Evolutionary conservation across 2,113 vertebrate genomes (phyloP), one percentile per base, ranked within the genome.

Genomic region (Takifugu flavidus): DNA sequence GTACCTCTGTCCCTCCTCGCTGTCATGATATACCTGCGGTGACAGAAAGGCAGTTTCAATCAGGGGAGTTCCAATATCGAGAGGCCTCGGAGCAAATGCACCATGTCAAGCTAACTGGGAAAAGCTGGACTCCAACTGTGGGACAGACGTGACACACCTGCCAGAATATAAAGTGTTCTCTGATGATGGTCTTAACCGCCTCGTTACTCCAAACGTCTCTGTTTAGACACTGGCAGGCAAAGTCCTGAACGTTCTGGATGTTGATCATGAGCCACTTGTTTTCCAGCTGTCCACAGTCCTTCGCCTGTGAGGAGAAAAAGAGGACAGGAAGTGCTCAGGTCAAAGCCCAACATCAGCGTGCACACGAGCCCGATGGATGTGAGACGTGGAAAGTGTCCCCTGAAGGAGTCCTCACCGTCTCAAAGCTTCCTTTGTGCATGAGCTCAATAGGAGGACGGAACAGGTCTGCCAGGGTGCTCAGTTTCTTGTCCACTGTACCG

Each of bases 241-340:
- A 99, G 75, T 99, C 97, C 73, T 98, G 96, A 52, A 98, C 97
- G 2, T 99, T 98, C 70, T 99, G 97, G 70, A 99, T 99, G 87
- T 99, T 99, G 85, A 99, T 98, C 96, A 99, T 98, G 49, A 99
- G 92, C 97, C 97, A 99, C 52, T 98, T 98, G 90, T 97, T 98
- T 85, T 98, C 94, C 85, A 97, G 89, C 86, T 99, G 96, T 57
- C 97, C 97, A 56, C 94, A 96, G 65, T 99, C 95, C 85, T 99
- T 99, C 58, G 97, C 97, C 97, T 99, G 62, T 0, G 56, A 65
- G 59, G 0, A 65, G 12, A 64, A 59, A 53, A 57, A 43, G 10
- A 49, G 15, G 42, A 26, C 28, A 31, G 12, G 13, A 46, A 12
- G 13, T 46, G 45, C 4, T 15, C 2, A n/a, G 15, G 20, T 20